Conservation (phyloP, 2,113 vertebrate genomes). For the Scopus umbretta region DNA sequence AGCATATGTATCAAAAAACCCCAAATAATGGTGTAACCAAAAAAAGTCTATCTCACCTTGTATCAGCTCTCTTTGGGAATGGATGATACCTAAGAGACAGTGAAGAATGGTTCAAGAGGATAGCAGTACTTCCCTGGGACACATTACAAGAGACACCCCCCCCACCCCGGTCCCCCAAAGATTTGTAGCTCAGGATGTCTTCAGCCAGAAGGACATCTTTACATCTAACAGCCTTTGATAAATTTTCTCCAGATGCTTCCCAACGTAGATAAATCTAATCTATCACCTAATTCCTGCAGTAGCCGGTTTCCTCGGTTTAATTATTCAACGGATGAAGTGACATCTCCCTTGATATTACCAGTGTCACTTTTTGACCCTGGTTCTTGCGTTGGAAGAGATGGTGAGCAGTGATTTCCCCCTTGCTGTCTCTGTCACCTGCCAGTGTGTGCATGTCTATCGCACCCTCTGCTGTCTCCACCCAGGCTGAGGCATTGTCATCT, state of each 20-base stretch:
- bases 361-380: background rate
- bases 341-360: background rate
- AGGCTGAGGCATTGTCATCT: background rate
- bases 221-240: background rate
- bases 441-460: background rate
- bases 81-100: background rate
- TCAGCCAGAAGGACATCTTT: background rate
- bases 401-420: background rate
- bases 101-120: background rate
- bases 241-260: background rate
- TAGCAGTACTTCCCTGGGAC: background rate
- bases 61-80: background rate
- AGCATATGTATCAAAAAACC: background rate
- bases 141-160: background rate
- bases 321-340: background rate
- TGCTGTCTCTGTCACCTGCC: background rate
- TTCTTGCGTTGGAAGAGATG: background rate
- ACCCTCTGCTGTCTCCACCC: background rate
- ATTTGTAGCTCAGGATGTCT: background rate
- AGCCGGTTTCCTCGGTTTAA: background rate
- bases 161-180: accelerated
- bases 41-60: background rate
- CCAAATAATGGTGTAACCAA: background rate
- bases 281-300: background rate
- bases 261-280: background rate